A percentile compares a stretch with the other conserved stretches of the same genome.
Evolutionary conservation across 2,113 vertebrate species (phyloP).

Genomic region (Empidonax traillii): DNA sequence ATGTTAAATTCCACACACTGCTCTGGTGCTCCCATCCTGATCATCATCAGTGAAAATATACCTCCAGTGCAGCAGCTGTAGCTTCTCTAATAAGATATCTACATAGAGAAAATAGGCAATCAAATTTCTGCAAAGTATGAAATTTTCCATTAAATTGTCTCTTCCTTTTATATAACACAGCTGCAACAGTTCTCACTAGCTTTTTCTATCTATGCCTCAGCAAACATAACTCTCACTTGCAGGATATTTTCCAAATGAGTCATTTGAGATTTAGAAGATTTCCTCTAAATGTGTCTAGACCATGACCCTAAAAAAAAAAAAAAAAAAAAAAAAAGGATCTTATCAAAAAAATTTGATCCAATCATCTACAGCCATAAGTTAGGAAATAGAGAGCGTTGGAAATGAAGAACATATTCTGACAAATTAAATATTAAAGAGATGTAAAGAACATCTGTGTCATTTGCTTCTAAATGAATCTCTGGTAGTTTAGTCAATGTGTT

Average conservation of each 20-base stretch:
- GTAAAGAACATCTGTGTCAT: background rate
- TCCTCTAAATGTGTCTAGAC: background rate
- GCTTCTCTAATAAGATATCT: constrained; percentile 72
- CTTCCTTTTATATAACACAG: constrained; percentile 77
- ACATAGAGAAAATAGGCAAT: constrained; percentile 81
- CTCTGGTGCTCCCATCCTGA: constrained; percentile 24
- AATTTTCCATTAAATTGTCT: constrained; percentile 76
- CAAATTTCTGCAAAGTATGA: constrained; percentile 79
- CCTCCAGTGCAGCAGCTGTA: constrained; percentile 73
- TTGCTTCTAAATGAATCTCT: constrained; percentile 39
- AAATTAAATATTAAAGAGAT: constrained; percentile 19
- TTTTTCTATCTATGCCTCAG: constrained; percentile 62
- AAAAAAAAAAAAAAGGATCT: background rate
- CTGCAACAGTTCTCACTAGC: constrained; percentile 70
- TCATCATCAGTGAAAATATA: constrained; percentile 64
- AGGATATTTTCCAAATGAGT: constrained; percentile 56
- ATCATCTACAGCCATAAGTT: background rate
- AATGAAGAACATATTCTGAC: background rate
- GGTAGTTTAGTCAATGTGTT: constrained; percentile 39
- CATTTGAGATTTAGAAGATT: constrained; percentile 45
- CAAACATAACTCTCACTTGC: constrained; percentile 31
- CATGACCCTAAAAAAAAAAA: background rate
- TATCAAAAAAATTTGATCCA: background rate
- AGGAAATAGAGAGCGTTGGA: background rate
- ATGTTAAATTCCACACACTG: constrained; percentile 38